Evolutionary conservation across 2,113 vertebrate species (phyloP).

Genomic region (Dromiciops gliroides): DNA sequence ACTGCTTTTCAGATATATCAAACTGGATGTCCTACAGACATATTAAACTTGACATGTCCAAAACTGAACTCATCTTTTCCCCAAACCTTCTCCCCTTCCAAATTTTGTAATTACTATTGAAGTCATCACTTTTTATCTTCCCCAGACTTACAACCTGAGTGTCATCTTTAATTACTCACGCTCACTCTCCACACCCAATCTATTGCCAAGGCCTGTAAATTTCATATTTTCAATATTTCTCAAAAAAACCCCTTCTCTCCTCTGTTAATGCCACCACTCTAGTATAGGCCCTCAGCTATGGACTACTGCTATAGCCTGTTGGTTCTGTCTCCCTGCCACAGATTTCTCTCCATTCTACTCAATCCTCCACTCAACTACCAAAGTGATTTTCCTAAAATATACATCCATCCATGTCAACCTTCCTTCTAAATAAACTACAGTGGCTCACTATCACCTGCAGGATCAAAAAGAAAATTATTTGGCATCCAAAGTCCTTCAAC

Average conservation of each 20-base stretch:
- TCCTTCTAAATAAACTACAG: not conserved
- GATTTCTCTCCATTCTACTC: not conserved
- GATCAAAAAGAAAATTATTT: not conserved
- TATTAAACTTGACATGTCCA: not conserved
- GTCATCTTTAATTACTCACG: not conserved
- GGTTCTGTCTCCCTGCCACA: not conserved
- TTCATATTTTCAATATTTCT: not conserved
- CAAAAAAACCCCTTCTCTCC: not conserved
- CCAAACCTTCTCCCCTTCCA: not conserved
- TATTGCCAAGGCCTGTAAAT: not conserved
- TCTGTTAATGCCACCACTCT: not conserved
- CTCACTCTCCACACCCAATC: not conserved
- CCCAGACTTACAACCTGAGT: not conserved
- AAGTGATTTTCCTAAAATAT: not conserved
- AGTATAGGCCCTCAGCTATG: not conserved
- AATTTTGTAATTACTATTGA: not conserved
- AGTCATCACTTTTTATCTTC: too few relatives aligned
- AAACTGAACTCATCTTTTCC: not conserved
- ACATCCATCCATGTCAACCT: not conserved
- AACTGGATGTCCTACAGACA: not conserved
- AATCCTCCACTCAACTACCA: not conserved
- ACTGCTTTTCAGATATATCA: not conserved
- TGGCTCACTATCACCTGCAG: too few relatives aligned
- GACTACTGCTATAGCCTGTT: not conserved
- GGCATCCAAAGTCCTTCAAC: not conserved